Evolutionary conservation across 2,888 invertebrate genomes (phyloP), one percentile per base, ranked within the genome.

Genomic region (Odontothrips loti): DNA sequence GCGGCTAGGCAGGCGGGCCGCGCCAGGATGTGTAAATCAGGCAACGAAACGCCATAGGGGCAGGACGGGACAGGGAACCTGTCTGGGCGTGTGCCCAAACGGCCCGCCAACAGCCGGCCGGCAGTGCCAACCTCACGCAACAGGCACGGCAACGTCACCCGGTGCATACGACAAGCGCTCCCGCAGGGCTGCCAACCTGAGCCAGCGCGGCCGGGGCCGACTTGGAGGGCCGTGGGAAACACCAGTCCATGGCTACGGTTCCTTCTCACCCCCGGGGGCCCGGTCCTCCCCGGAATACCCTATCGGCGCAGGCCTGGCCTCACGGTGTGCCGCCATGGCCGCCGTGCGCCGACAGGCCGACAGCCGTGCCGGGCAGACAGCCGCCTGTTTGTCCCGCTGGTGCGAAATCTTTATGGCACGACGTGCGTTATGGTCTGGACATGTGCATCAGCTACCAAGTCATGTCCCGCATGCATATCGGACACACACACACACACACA

Each of bases 11-110:
- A 75, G 68, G 27, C 27, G 68, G 23, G 23, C 20, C 23, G n/a
- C 68, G 68, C 6, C n/a, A 75, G 68, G 68, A 75, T 75, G 68
- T 75, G 68, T 75, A 75, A 75, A 75, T 75, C 68, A 75, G 68
- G 68, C 68, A 75, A 75, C 23, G 68, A 75, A 75, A 75, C 58
- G 58, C 58, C 58, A 58, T 20, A 58, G 58, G 20, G 58, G 17
- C 20, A 58, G 58, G 34, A 43, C 34, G 34, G 34, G 34, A 43
- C 34, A 43, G 12, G 68, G 68, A 75, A 75, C 68, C 68, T 27
- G 68, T 75, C 68, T 75, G 68, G 68, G 68, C 68, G 68, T 75
- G 68, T 23, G 27, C 68, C 68, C 27, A 4, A 58, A 27, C 68
- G 27, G n/a, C 27, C 68, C 68, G 51, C 51, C 51, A 43, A 43